Base-by-base conservation (phyloP, 2,888 invertebrate species). In the Sycophila texana region DNA sequence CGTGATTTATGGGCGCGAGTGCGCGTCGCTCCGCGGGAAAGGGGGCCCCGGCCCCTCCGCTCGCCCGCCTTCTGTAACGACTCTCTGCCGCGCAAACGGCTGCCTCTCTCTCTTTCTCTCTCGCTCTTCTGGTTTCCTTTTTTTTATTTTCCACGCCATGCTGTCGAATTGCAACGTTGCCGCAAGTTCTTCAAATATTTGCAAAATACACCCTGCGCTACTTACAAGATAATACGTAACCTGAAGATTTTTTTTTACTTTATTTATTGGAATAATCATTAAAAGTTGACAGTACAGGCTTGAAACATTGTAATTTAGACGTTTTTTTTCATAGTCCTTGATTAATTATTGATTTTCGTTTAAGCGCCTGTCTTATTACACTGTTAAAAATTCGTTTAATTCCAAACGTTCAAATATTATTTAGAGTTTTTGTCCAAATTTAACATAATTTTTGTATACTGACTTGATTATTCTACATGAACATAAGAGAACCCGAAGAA, bases 1-100 rank as follows among this genome's bases (percentile, higher is more conserved):
- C 68, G 85, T 89, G 88, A 89, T 89, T 89, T 89, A 89, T 86
- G 84, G 81, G 71, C 82, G 80, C 76, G 81, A 26, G 39, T 39
- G 61, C 26, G 61, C 74, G 81, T 84, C 83, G 84, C 82, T 82
- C 39, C 84, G 84, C 72, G 72, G 84, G 79, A 82, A 82, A 82
- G 80, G 79, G 82, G 82, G 79, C 81, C 72, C 73, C 78, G 81
- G 39, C 51, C 60, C 79, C 78, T 77, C 71, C 80, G 18, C 51
- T 57, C n/a, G 47, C 49, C 20, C 57, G 18, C 20, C 20, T n/a
- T 20, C 13, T 18, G 30, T 63, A n/a, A n/a, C 22, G 14, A 20
- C 47, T 65, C 61, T 13, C 30, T 12, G 49, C 10, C 14, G 60
- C 60, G 63, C 18, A 63, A 63, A 63, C 63, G 63, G 63, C 47